These are phyloP conservation scores for Chloebia gouldiae DNA, from an alignment of 2,113 vertebrate genomes.

Conservation along the genomic window DNA sequence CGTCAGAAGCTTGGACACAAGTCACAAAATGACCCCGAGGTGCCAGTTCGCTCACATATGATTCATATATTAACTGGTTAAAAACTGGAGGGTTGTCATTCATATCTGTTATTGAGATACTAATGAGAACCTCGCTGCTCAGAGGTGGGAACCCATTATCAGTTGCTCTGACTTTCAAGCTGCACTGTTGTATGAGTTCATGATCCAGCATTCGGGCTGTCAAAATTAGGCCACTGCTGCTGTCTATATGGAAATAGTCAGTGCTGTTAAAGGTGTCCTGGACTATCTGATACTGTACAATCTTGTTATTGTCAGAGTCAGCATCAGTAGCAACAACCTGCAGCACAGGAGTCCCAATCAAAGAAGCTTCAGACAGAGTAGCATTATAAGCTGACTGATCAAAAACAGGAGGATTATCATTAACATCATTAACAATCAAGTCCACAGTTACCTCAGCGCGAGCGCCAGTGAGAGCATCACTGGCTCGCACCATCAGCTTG, in stretches of 20 bases:
- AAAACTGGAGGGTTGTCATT: constrained; percentile 96
- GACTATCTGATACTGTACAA: constrained; percentile 91
- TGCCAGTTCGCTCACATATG: constrained; percentile 91
- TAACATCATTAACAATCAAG: constrained; percentile 87
- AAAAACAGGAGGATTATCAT: constrained; percentile 92
- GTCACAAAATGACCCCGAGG: constrained; percentile 94
- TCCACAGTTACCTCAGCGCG: constrained; percentile 92
- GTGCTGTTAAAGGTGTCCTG: constrained; percentile 89
- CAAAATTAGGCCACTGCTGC: constrained; percentile 91
- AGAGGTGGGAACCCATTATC: constrained; percentile 92
- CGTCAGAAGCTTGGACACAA: constrained; percentile 93
- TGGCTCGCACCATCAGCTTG: constrained; percentile 89
- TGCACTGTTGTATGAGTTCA: constrained; percentile 84
- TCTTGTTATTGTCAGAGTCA: constrained; percentile 89
- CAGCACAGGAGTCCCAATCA: constrained; percentile 94
- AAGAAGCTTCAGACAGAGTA: constrained; percentile 88
- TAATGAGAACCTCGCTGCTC: constrained; percentile 88
- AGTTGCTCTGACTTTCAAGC: constrained; percentile 86
- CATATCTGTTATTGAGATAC: constrained; percentile 86
- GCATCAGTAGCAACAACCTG: constrained; percentile 88
- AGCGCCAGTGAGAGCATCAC: constrained; percentile 91
- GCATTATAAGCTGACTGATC: constrained; percentile 83
- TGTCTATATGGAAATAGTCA: constrained; percentile 96
- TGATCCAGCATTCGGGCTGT: constrained; percentile 93
- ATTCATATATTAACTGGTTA: constrained; percentile 95